Percentiles rank a stretch among this genome's conserved stretches.
Evolutionary conservation across 2,113 vertebrate species (phyloP).

Genomic region (Semicossyphus pulcher): DNA sequence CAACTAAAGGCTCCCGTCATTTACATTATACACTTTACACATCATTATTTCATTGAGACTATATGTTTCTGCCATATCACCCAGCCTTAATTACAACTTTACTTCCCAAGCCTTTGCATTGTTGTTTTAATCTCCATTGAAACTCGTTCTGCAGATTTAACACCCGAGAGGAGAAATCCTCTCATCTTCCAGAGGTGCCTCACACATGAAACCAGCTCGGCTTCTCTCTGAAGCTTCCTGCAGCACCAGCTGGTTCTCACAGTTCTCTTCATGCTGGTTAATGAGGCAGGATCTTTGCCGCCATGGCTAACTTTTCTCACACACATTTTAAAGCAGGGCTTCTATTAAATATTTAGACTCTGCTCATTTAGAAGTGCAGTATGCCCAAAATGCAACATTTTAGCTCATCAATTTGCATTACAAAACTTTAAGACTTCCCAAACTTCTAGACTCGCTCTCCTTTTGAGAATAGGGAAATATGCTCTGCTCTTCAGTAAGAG

Average conservation of each 20-base stretch:
- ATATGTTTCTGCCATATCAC: too few species aligned
- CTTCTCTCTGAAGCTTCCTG: neutral
- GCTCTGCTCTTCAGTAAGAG: neutral
- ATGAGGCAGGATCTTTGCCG: constrained; percentile 36
- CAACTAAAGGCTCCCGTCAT: too few species aligned
- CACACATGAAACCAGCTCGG: constrained; percentile 4
- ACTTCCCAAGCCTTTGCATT: too few species aligned
- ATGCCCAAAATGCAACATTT: constrained; percentile 24
- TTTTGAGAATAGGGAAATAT: neutral
- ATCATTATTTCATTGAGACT: too few species aligned
- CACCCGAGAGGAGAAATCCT: neutral
- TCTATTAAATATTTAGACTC: constrained; percentile 48
- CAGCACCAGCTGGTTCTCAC: constrained; percentile 25
- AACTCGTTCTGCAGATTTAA: constrained; percentile 8
- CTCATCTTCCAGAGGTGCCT: neutral
- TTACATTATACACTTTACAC: too few species aligned
- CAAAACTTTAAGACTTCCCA: neutral
- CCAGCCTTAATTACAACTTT: too few species aligned
- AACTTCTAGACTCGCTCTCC: neutral
- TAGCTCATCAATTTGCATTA: constrained; percentile 8
- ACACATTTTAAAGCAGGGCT: constrained; percentile 22
- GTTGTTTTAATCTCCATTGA: too few species aligned
- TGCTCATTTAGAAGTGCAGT: constrained; percentile 23
- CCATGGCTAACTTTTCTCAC: constrained; percentile 19
- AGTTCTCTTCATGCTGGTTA: constrained; percentile 42